These are phyloP conservation scores for Acridotheres tristis DNA, from an alignment of 2,797 vertebrate genomes.

Conservation along the genomic window DNA sequence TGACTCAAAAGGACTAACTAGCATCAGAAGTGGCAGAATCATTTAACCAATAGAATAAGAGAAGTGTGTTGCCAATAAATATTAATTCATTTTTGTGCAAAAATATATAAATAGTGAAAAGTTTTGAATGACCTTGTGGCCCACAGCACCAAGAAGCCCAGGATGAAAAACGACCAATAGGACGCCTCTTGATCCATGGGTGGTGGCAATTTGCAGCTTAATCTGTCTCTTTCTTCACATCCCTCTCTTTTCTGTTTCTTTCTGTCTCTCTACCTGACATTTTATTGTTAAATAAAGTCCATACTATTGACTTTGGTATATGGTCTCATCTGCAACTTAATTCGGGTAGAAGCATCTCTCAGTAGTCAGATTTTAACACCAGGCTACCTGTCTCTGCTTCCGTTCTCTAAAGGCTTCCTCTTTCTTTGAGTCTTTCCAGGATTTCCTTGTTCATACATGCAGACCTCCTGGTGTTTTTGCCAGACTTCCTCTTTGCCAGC, in stretches of 20 bases:
- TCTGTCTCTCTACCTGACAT: not conserved
- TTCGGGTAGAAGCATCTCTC: not conserved
- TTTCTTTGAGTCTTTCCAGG: not conserved
- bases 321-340: not conserved
- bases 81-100: not conserved
- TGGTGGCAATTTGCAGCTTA: not conserved
- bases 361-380: not conserved
- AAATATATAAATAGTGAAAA: not conserved
- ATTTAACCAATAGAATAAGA: not conserved
- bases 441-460: not conserved
- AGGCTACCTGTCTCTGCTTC: not conserved
- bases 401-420: not conserved
- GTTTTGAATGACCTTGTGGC: not conserved
- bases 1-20: not conserved
- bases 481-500: not conserved
- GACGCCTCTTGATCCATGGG: too few relatives aligned
- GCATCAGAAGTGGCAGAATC: not conserved
- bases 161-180: not conserved
- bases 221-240: not conserved
- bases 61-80: not conserved
- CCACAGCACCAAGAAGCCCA: fast-evolving
- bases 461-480: not conserved
- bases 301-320: not conserved
- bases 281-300: not conserved
- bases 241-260: not conserved